Base-by-base conservation (phyloP, 1,140 invertebrate species). In the Coelopa frigida region DNA sequence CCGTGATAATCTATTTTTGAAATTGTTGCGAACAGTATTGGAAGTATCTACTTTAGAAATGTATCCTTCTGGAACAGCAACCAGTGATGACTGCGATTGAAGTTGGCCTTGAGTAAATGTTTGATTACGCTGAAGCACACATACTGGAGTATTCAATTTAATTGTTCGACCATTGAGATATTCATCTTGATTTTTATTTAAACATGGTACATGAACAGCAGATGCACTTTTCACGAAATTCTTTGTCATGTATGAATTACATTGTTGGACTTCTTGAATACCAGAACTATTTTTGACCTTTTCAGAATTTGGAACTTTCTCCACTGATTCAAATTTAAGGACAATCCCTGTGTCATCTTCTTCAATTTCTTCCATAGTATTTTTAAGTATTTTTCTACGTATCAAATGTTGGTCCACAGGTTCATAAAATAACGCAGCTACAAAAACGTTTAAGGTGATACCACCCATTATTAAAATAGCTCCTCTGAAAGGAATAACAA, bases 391-490 rank as follows among this genome's bases (percentile, higher is more conserved):
- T n/a, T 75, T 70, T n/a, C 80, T 75, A 51, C 77, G 73, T 44
- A 82, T 77, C 78, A 89, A 77, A 56, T 89, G 86, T 41, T 80
- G 78, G 54, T 88, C 82, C 0, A 91, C 86, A 0, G 87, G 87
- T 37, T 89, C 80, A 66, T 89, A 91, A 5, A 92, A 77, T 18
- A 90, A 63, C 4, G 88, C 87, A 6, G 85, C 84, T 2, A 88
- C 82, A 76, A 86, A 84, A 1, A 88, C 84, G 60, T 92, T 87
- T 12, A 93, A 67, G 43, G 85, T 84, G 3, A 91, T 71, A 15
- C 81, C 89, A 5, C 88, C 87, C 72, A 92, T 80, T 24, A 93
- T 78, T 10, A 94, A 67, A 15, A 90, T 81, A 3, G 86, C 80
- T 10, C 83, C 85, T 62, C 85, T 49, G 36, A 7, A 49, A 37